These are phyloP conservation scores for Axea sp. DNA, from an alignment of 2,888 invertebrate genomes.

Conservation along the genomic window DNA sequence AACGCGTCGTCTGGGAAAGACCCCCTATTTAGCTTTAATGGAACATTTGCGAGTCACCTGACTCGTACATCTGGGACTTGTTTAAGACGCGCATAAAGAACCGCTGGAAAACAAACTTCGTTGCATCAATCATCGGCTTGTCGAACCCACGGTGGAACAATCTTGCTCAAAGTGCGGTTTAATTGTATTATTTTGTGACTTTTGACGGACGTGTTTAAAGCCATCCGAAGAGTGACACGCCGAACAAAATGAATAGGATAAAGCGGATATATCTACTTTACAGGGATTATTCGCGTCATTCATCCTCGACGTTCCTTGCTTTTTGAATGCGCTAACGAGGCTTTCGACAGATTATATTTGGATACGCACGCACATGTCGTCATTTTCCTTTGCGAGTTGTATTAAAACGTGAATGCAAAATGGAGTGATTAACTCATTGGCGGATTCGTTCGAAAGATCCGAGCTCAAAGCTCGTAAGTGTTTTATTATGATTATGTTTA, in stretches of 20 bases:
- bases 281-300: slow-evolving; percentile 59
- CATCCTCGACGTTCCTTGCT: slow-evolving; percentile 51
- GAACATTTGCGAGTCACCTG: slow-evolving; percentile 45
- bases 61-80: slow-evolving; percentile 24
- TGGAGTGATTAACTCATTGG: slow-evolving; percentile 49
- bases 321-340: slow-evolving; percentile 54
- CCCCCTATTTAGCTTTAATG: slow-evolving; percentile 28
- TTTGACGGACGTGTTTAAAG: slow-evolving; percentile 56
- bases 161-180: slow-evolving; percentile 32
- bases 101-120: slow-evolving; percentile 34
- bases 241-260: slow-evolving; percentile 57
- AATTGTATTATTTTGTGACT: slow-evolving; percentile 57
- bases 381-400: slow-evolving; percentile 36
- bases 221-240: slow-evolving; percentile 46
- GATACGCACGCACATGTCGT: slow-evolving; percentile 50
- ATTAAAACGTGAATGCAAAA: slow-evolving; percentile 50
- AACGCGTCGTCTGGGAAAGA: neutral
- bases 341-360: slow-evolving; percentile 59
- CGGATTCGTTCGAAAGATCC: slow-evolving; percentile 17
- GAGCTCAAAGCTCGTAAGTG: slow-evolving; percentile 25
- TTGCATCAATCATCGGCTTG: slow-evolving; percentile 52
- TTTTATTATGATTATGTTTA: slow-evolving; percentile 33
- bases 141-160: slow-evolving; percentile 40
- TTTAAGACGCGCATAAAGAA: slow-evolving; percentile 20
- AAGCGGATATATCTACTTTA: slow-evolving; percentile 59